Percentiles rank a stretch among this genome's conserved stretches.
Conservation (phyloP, 2,888 invertebrate genomes). For the Dasypolia templi region DNA sequence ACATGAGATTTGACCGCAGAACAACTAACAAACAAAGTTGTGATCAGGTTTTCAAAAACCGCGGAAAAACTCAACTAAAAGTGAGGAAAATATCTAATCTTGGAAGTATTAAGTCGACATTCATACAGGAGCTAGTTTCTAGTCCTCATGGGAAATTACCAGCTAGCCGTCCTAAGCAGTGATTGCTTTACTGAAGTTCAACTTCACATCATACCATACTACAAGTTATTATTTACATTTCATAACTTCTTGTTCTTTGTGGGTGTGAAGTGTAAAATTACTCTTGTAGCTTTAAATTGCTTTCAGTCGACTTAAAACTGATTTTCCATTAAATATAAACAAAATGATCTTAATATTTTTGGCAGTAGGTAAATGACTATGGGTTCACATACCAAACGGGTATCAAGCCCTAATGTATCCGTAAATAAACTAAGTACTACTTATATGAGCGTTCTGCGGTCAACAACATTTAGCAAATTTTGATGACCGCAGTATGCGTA, state of each 20-base stretch:
- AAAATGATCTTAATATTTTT: too few relatives aligned
- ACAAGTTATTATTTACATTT: constrained; percentile 48
- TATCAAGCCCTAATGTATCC: not conserved
- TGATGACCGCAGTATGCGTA: not conserved
- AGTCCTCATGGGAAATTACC: constrained; percentile 62
- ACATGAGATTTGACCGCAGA: not conserved
- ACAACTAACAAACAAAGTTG: not conserved
- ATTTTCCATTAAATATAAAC: not conserved
- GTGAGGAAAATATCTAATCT: constrained; percentile 31
- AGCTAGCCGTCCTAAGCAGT: constrained; percentile 32
- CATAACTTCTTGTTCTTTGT: constrained; percentile 24
- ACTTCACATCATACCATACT: constrained; percentile 30
- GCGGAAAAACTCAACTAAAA: not conserved
- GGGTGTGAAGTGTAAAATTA: constrained; percentile 12
- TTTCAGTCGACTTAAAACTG: not conserved
- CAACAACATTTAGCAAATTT: too few relatives aligned
- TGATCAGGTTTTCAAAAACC: not conserved
- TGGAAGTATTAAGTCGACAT: constrained; percentile 43
- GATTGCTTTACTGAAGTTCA: constrained; percentile 60
- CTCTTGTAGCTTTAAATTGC: constrained; percentile 5
- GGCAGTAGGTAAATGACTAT: too few relatives aligned
- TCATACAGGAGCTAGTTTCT: constrained; percentile 33
- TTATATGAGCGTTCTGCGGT: too few relatives aligned
- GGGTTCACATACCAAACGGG: too few relatives aligned
- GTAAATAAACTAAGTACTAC: not conserved